Base-by-base conservation (phyloP, 37 sponge, comb jelly and placozoan species). In the Theonella swinhoei region DNA sequence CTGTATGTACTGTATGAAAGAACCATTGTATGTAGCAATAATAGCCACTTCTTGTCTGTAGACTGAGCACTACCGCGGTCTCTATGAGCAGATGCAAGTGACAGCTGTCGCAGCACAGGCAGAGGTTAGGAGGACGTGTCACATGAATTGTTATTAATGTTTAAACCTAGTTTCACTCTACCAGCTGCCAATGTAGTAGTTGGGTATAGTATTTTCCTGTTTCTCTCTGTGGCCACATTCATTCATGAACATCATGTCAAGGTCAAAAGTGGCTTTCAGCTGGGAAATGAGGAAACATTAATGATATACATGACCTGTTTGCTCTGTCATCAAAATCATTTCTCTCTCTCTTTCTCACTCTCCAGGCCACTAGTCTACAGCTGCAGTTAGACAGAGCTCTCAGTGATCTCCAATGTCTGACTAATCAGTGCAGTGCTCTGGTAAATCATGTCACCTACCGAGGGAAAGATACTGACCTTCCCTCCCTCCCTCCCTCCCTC, bases 81-180 rank as follows among this genome's bases (percentile, higher is more conserved):
- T 63, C 1, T 60, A 70, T 47, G 85, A 77, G 28, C 58, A 76
- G 39, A 36, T 68, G 70, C 75, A 85, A 37, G 54, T 76, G 34
- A 76, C 77, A 58, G 85, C 78, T 29, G 70, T 85, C 31, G 66
- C 85, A 22, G 85, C 85, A 33, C 77, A 85, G 66, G 30, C 47
- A 29, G 85, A 85, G 78, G 85, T 85, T 5, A 67, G 84, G 31
- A 4, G 26, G 60, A 29, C 60, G 41, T 66, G 68, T 66, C n/a
- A n/a, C 19, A 66, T 25, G n/a, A 28, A 5, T 47, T 47, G 54
- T 47, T 14, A 17, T 14, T 47, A 47, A 47, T 47, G 54, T 47
- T 47, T 7, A 47, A 7, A 17, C 11, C 54, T 7, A 47, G 54
- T 14, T 47, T 7, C 54, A 47, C 11, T 47, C 14, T 14, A 17